Conservation (phyloP, 2,888 invertebrate species). For the Lasioglossum marginatum region DNA sequence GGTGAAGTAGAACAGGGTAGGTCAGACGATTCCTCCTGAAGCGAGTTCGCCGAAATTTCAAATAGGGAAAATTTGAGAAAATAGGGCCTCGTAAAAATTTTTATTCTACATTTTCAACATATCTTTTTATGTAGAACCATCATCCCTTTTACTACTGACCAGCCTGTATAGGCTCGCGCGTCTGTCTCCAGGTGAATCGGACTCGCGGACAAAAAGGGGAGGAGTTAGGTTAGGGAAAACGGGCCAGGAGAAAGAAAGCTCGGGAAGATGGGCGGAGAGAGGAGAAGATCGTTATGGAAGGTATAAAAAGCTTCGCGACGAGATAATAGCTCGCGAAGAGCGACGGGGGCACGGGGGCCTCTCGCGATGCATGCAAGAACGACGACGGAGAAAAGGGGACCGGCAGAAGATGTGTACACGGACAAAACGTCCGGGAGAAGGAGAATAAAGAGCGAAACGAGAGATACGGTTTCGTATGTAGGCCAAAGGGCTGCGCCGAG, state of each 20-base stretch:
- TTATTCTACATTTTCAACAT: too few relatives aligned
- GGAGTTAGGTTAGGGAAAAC: background rate
- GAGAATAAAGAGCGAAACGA: conserved; percentile 47
- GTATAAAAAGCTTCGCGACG: conserved; percentile 60
- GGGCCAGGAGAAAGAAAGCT: conserved; percentile 45
- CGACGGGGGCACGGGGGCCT: conserved; percentile 21
- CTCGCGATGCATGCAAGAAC: conserved; percentile 56
- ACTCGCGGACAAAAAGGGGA: conserved; percentile 43
- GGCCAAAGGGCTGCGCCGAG: conserved; percentile 75
- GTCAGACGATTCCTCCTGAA: too few relatives aligned
- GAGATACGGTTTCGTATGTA: conserved; percentile 72
- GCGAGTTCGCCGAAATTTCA: too few relatives aligned
- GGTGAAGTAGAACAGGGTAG: background rate
- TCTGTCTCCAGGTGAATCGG: conserved; percentile 43
- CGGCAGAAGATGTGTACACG: conserved; percentile 47
- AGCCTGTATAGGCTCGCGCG: background rate
- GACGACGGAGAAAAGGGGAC: conserved; percentile 45
- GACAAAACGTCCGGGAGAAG: conserved; percentile 56
- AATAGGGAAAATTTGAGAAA: too few relatives aligned
- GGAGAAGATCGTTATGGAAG: conserved; percentile 52
- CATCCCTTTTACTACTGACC: background rate
- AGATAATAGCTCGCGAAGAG: conserved; percentile 60
- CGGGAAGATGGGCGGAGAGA: conserved; percentile 32
- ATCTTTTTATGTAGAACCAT: too few relatives aligned
- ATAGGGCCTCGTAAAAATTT: too few relatives aligned